Percentiles rank a stretch among this genome's conserved stretches.
phyloP scores from a whole-genome alignment of 2,797 vertebrate genomes.

The Strix occidentalis region DNA sequence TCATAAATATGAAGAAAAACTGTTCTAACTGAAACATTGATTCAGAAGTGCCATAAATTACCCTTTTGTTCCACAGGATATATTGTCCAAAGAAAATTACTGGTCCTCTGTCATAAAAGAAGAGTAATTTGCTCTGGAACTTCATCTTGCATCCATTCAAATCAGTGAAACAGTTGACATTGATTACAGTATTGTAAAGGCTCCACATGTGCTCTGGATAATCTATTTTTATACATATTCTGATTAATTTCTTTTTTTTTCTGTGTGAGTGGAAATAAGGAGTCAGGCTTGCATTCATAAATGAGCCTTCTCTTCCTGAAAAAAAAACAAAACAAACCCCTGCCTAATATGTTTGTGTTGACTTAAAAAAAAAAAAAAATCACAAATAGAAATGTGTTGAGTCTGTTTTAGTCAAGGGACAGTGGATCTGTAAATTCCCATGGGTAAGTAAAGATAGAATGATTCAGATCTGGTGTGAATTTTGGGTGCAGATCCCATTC shows the following conservation, averaged over 20 bases:
- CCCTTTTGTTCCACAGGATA: not conserved
- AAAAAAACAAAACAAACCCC: not conserved
- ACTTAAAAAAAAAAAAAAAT: not conserved
- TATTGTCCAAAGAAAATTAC: not conserved
- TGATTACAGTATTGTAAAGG: not conserved
- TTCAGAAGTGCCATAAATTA: not conserved
- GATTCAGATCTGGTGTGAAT: not conserved
- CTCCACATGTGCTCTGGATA: not conserved
- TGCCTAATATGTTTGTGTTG: not conserved
- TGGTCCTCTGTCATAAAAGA: not conserved
- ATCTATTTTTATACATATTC: conserved; percentile 9
- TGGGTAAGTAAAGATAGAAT: not conserved
- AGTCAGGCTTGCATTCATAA: not conserved
- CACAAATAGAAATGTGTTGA: not conserved
- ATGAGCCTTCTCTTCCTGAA: not conserved
- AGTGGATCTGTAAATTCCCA: not conserved
- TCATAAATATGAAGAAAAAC: not conserved
- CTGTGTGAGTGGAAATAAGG: not conserved
- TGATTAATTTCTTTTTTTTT: not conserved
- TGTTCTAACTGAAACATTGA: not conserved
- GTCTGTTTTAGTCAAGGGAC: not conserved
- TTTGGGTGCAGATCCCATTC: not conserved
- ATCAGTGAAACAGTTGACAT: not conserved
- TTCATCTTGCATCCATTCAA: not conserved
- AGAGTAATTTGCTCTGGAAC: not conserved